These are phyloP conservation scores for Pollenia labialis DNA, from an alignment of 2,888 invertebrate genomes.

Conservation along the genomic window DNA sequence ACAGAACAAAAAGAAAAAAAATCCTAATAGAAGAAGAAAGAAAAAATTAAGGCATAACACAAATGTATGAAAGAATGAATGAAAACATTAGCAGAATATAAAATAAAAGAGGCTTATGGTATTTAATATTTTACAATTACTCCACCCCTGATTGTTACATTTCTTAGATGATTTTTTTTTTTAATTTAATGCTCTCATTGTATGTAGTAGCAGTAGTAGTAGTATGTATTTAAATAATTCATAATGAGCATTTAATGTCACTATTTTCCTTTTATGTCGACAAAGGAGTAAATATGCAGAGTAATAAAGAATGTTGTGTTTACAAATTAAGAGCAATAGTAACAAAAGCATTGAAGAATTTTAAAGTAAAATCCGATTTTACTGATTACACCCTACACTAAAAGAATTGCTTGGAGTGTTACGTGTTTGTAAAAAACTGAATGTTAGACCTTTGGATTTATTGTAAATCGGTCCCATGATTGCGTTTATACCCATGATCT, in stretches of 20 bases:
- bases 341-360: no score
- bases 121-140: conserved; percentile 54
- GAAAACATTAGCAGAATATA: conserved; percentile 43
- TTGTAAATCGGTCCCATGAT: no score
- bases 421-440: no score
- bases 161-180: conserved; percentile 22
- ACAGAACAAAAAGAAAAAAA: conserved; percentile 24
- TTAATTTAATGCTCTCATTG: background rate
- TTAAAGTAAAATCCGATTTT: no score
- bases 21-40: conserved; percentile 23
- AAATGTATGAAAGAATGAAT: conserved; percentile 29
- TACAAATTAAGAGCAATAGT: no score
- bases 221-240: conserved; percentile 44
- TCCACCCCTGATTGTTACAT: background rate
- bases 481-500: no score
- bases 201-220: background rate
- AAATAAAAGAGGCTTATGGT: conserved; percentile 41
- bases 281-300: background rate
- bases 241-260: conserved; percentile 66
- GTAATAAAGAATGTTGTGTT: no score
- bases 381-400: no score
- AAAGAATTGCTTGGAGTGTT: no score
- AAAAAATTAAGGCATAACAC: conserved; percentile 27
- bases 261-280: conserved; percentile 7
- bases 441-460: no score